Conservation (phyloP, 2,113 vertebrate genomes). For the Herpetotheres cachinnans region DNA sequence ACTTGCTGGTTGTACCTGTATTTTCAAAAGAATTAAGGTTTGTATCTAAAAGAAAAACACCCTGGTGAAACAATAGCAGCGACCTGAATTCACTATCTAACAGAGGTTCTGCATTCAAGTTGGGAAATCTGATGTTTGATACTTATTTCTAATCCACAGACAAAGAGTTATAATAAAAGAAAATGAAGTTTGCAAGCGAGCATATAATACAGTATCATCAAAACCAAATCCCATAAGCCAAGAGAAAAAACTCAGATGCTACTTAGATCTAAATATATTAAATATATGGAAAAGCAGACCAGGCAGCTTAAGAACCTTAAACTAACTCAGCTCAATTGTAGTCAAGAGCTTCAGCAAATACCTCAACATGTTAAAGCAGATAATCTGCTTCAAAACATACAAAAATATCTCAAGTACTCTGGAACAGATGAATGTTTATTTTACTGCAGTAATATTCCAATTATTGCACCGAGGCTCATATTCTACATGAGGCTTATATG, state of each 20-base stretch:
- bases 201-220: not conserved
- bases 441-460: not conserved
- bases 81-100: not conserved
- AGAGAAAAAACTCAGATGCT: not conserved
- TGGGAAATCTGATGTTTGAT: not conserved
- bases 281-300: not conserved
- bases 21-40: conserved; percentile 57
- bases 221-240: not conserved
- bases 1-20: conserved; percentile 69
- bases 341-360: not conserved
- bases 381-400: not conserved
- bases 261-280: not conserved
- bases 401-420: not conserved
- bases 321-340: not conserved
- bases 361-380: not conserved
- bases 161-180: not conserved
- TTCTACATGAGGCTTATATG: not conserved
- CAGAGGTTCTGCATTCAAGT: not conserved
- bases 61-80: not conserved
- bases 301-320: not conserved
- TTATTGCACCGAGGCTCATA: not conserved
- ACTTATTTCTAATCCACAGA: not conserved
- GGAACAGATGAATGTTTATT: not conserved
- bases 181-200: not conserved
- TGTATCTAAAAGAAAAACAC: not conserved